Base-by-base conservation (phyloP, 2,797 vertebrate genomes). In the Hypotaenidia philippensis region DNA sequence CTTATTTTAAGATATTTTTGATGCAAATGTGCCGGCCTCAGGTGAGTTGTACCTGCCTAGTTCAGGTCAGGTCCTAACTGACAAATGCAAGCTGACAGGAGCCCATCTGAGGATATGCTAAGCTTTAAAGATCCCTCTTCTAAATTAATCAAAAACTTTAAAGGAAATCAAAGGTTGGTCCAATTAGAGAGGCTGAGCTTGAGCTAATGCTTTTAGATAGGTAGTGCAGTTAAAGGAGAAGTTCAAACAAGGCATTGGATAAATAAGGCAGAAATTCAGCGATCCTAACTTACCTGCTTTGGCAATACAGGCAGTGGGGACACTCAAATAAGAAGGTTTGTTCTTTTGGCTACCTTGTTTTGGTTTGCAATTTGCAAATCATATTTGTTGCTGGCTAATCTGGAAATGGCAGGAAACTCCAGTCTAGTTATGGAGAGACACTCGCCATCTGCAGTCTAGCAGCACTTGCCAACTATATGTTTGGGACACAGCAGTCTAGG, bases 381-480 rank as follows among this genome's bases (percentile, higher is more conserved):
- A 13, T 83, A 81, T 94, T 89, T 95, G 92, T 69, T 90, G 71
- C 77, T 91, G 79, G 94, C 76, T 96, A 77, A 96, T 94, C 78
- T 90, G 92, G 71, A 96, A 92, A 93, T 90, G 83, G 90, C 90
- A 95, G 95, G 95, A 85, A 97, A 90, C 90, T 92, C 65, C 84
- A 95, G 79, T 78, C 40, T 95, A 92, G 95, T 97, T 97, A 91
- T 45, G 81, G 94, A 97, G 97, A 97, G 96, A 61, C 92, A 63
- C 74, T 97, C 61, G 32, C 97, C 97, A 97, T 98, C 98, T 98
- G 97, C 95, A 97, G 97, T 97, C 96, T 96, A 87, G 96, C 89
- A 92, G 86, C 87, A 93, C 91, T 96, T 97, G 97, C 97, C 95
- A 96, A 78, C 86, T 96, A 4, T 84, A 93, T 91, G 93, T 95